Conservation (phyloP, 2,888 invertebrate genomes). For the Euzetes globulus region DNA sequence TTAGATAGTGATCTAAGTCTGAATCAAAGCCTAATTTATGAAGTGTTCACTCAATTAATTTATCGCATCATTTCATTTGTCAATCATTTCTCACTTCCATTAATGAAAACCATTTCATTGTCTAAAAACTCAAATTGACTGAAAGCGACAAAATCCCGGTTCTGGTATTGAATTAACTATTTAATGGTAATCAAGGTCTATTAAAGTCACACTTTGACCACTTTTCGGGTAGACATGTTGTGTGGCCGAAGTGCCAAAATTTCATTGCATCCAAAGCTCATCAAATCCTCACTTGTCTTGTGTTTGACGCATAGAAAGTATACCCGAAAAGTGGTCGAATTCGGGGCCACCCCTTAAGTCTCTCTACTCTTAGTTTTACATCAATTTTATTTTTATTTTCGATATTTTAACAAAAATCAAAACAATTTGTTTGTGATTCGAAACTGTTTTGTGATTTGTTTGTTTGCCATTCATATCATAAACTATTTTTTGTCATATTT, state of each 20-base stretch:
- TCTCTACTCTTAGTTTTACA: background rate
- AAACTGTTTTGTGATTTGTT: constrained; percentile 20
- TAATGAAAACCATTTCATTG: background rate
- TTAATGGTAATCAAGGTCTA: constrained; percentile 13
- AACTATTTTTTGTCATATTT: constrained; percentile 7
- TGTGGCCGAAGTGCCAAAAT: constrained; percentile 28
- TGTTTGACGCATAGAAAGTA: background rate
- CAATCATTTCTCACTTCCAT: background rate
- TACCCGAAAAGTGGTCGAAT: constrained; percentile 21
- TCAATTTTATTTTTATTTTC: background rate
- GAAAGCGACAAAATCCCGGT: background rate
- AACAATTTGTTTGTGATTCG: constrained; percentile 7
- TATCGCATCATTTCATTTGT: constrained; percentile 8
- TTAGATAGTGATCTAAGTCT: constrained; percentile 13
- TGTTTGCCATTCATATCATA: constrained; percentile 24
- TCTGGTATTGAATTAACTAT: constrained; percentile 13
- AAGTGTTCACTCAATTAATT: constrained; percentile 26
- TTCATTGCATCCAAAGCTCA: background rate
- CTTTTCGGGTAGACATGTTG: constrained; percentile 9
- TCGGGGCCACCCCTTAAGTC: background rate
- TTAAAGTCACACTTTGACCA: constrained; percentile 23
- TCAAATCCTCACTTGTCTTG: background rate
- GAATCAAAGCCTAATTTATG: constrained; percentile 28
- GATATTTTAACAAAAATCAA: background rate
- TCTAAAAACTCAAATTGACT: background rate